Percentiles rank a stretch among this genome's conserved stretches.
phyloP scores from a whole-genome alignment of 2,113 vertebrate genomes.

The Hystrix brachyura region DNA sequence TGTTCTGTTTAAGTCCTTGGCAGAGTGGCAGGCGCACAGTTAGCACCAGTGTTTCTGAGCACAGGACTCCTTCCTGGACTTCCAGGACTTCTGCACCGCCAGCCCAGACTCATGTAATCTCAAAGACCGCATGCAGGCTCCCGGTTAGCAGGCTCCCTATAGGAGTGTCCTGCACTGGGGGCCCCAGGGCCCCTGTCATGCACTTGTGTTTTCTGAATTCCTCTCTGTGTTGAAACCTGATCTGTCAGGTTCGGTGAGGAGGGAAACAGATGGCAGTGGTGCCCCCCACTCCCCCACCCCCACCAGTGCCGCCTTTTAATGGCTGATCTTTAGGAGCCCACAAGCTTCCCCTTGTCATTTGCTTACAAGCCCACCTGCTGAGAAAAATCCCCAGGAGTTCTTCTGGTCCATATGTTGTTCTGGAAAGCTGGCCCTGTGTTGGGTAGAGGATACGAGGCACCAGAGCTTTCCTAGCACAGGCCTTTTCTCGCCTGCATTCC shows the following conservation, averaged over 20 bases:
- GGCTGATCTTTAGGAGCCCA: constrained; percentile 26
- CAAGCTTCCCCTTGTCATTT: constrained; percentile 48
- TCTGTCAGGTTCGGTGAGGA: neutral
- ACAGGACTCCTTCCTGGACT: neutral
- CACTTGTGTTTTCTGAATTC: neutral
- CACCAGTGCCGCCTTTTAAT: neutral
- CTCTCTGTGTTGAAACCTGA: neutral
- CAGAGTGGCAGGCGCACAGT: fast-evolving
- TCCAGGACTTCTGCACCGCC: too few species aligned
- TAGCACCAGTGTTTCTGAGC: neutral
- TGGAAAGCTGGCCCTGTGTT: constrained; percentile 19
- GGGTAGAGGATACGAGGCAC: neutral
- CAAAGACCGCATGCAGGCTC: neutral
- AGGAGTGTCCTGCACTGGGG: neutral
- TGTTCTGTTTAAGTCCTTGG: fast-evolving
- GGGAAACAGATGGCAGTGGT: constrained; percentile 69
- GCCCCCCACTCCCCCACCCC: neutral
- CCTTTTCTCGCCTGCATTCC: neutral
- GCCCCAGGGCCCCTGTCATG: neutral
- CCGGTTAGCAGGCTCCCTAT: fast-evolving
- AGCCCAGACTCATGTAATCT: neutral
- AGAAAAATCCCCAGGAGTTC: constrained; percentile 30
- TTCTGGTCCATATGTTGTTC: constrained; percentile 72
- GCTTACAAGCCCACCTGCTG: constrained; percentile 61
- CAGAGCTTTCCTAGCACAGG: neutral